These are phyloP conservation scores for Nymphalis urticae DNA, from an alignment of 2,888 invertebrate genomes.

Conservation along the genomic window DNA sequence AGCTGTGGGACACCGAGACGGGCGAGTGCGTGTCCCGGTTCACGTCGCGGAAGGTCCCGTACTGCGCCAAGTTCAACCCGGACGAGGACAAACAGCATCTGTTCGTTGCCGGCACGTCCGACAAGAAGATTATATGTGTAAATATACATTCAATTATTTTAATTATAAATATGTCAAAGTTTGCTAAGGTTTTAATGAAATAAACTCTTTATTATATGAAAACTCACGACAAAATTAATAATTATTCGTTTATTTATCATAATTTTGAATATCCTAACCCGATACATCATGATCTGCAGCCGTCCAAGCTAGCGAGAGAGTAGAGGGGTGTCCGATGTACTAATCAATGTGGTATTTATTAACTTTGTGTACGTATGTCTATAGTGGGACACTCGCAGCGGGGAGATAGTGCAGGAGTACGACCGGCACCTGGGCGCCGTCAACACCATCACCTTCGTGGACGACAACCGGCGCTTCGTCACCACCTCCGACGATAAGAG, in stretches of 20 bases:
- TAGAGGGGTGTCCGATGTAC: too few species aligned
- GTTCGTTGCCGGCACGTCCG: slow-evolving; percentile 98
- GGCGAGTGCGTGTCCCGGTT: slow-evolving; percentile 93
- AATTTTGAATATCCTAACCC: too few species aligned
- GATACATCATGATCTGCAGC: too few species aligned
- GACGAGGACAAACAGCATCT: slow-evolving; percentile 98
- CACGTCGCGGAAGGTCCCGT: slow-evolving; percentile 97
- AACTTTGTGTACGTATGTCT: neutral
- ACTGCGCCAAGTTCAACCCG: slow-evolving; percentile 99
- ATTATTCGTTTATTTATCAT: too few species aligned
- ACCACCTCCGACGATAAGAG: slow-evolving; percentile 99
- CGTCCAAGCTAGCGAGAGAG: too few species aligned
- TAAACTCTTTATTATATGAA: too few species aligned
- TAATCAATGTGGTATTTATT: too few species aligned
- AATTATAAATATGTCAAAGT: neutral
- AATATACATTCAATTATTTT: neutral
- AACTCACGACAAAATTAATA: too few species aligned
- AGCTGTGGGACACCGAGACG: slow-evolving; percentile 99
- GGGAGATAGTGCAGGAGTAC: slow-evolving; percentile 98
- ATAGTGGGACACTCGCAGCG: slow-evolving; percentile 97
- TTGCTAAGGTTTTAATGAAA: too few species aligned
- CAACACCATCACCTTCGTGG: slow-evolving; percentile 99
- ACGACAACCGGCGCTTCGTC: slow-evolving; percentile 98
- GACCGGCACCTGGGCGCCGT: slow-evolving; percentile 99
- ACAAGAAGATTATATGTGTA: slow-evolving; percentile 99